Evolutionary conservation across 2,113 vertebrate genomes (phyloP).

Genomic region (Neolamprologus sp.): DNA sequence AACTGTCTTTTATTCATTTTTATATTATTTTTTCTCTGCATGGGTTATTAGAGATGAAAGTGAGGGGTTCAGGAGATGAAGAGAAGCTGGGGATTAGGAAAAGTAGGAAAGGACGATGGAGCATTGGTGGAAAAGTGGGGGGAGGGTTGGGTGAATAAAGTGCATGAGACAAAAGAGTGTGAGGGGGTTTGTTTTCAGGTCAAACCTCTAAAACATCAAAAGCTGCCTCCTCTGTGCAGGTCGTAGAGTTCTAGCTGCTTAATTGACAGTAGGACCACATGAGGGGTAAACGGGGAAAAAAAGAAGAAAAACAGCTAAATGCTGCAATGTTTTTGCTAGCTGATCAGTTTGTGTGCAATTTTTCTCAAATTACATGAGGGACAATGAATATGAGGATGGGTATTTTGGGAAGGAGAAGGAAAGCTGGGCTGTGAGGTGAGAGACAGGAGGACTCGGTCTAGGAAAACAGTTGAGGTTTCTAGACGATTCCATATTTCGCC

Average conservation of each 20-base stretch:
- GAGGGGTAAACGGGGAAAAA: not conserved
- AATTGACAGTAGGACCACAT: not conserved
- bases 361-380: not conserved
- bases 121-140: not conserved
- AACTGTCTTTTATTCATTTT: not conserved
- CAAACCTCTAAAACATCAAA: not conserved
- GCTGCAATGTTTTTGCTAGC: slow-evolving; percentile 86
- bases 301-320: slow-evolving; percentile 35
- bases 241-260: not conserved
- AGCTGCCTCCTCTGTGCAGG: not conserved
- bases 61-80: not conserved
- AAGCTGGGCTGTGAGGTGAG: not conserved
- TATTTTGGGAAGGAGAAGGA: not conserved
- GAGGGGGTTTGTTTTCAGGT: not conserved
- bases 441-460: not conserved
- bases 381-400: not conserved
- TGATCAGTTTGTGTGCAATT: not conserved
- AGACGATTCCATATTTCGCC: slow-evolving; percentile 88
- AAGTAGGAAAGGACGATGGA: not conserved
- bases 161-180: not conserved
- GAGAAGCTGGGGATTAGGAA: not conserved
- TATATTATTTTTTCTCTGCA: not conserved
- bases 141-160: not conserved
- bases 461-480: slow-evolving; percentile 7
- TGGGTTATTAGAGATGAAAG: not conserved